A percentile compares a stretch with the other conserved stretches of the same genome.
phyloP scores from a whole-genome alignment of 2,888 invertebrate species.

The Trachelus troglodyta region DNA sequence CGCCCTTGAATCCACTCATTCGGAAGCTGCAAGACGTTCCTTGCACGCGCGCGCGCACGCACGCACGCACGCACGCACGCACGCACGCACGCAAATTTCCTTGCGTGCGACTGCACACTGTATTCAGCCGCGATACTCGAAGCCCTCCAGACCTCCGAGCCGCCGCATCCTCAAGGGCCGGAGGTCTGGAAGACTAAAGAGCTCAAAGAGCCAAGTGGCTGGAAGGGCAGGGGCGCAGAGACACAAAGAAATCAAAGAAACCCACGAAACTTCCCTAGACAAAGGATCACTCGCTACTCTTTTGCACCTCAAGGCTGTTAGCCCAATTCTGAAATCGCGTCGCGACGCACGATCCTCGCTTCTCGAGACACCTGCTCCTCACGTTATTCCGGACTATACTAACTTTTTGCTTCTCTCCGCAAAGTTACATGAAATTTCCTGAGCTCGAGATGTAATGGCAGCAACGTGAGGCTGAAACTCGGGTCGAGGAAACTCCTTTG shows the following conservation, averaged over 20 bases:
- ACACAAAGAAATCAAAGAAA: slow-evolving; percentile 18
- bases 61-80: slow-evolving; percentile 13
- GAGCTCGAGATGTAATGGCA: too few species aligned
- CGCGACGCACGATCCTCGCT: too few species aligned
- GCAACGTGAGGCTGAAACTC: not conserved
- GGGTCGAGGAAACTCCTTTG: not conserved
- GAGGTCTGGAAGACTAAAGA: too few species aligned
- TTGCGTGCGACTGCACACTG: too few species aligned
- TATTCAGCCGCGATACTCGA: too few species aligned
- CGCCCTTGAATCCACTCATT: slow-evolving; percentile 10
- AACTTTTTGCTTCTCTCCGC: too few species aligned
- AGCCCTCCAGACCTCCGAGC: not conserved
- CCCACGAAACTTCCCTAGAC: not conserved
- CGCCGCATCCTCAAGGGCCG: not conserved
- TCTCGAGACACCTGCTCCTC: too few species aligned
- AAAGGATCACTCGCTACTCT: not conserved
- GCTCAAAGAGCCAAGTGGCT: not conserved
- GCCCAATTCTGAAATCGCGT: too few species aligned
- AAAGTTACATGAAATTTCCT: too few species aligned
- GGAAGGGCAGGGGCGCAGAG: slow-evolving; percentile 18
- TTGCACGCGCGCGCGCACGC: slow-evolving; percentile 14
- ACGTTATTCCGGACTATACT: too few species aligned
- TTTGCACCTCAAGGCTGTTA: too few species aligned
- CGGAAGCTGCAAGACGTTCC: slow-evolving; percentile 16
- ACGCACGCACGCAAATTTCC: not conserved